A percentile compares a stretch with the other conserved stretches of the same genome.
Evolutionary conservation across 2,113 vertebrate genomes (phyloP).

Genomic region (Stomatorhinus ivindoensis): DNA sequence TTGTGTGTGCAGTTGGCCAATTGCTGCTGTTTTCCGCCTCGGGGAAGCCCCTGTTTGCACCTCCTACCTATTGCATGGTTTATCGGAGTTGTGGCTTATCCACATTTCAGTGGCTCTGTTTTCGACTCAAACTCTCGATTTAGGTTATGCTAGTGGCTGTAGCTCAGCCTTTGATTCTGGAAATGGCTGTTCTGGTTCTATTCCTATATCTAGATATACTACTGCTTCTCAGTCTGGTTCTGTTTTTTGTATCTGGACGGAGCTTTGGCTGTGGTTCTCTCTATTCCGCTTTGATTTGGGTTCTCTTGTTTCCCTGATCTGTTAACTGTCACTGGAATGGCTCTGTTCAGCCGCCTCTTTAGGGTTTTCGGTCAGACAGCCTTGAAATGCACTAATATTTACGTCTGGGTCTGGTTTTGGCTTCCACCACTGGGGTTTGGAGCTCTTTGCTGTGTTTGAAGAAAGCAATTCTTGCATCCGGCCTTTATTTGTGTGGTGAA

Average conservation of each 20-base stretch:
- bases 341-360: not conserved
- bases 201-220: not conserved
- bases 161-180: not conserved
- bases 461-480: not conserved
- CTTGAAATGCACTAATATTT: not conserved
- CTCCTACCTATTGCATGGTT: not conserved
- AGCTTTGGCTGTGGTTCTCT: not conserved
- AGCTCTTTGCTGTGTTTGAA: not conserved
- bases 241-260: not conserved
- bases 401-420: not conserved
- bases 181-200: not conserved
- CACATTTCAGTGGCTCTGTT: not conserved
- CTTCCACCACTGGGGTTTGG: not conserved
- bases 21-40: not conserved
- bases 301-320: not conserved
- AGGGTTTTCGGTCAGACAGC: not conserved
- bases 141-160: not conserved
- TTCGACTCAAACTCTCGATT: not conserved
- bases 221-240: not conserved
- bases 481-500: conserved; percentile 5
- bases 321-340: not conserved
- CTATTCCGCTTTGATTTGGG: not conserved
- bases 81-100: not conserved
- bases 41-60: not conserved
- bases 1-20: not conserved